Conservation (phyloP, 2,888 invertebrate genomes). For the Acronicta aceris region DNA sequence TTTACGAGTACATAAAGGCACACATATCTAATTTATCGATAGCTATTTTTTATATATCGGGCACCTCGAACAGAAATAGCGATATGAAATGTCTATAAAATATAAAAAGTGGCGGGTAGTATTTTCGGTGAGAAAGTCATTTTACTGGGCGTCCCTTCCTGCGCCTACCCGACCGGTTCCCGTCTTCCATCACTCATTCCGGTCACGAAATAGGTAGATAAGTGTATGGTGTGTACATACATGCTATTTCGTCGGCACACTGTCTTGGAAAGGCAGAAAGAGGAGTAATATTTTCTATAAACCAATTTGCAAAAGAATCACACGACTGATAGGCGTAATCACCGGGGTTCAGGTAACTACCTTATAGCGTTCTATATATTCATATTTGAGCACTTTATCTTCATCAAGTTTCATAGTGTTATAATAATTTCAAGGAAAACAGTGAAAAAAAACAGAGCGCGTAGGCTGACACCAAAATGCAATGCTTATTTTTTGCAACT, state of each 20-base stretch:
- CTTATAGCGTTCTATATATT: too few species aligned
- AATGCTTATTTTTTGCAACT: slow-evolving; percentile 21
- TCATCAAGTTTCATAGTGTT: too few species aligned
- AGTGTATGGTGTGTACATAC: slow-evolving; percentile 42
- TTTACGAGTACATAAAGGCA: slow-evolving; percentile 18
- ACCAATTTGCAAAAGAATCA: slow-evolving; percentile 39
- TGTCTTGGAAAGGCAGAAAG: slow-evolving; percentile 40
- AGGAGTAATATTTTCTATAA: slow-evolving; percentile 47
- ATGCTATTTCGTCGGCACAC: slow-evolving; percentile 51
- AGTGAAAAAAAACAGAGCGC: not conserved
- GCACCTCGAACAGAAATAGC: slow-evolving; percentile 47
- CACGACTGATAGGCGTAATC: slow-evolving; percentile 5
- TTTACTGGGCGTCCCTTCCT: slow-evolving; percentile 57
- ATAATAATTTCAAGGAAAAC: not conserved
- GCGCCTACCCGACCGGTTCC: slow-evolving; percentile 51
- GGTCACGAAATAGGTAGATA: slow-evolving; percentile 62
- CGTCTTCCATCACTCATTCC: slow-evolving; percentile 66
- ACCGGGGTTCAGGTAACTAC: not conserved
- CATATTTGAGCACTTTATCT: too few species aligned
- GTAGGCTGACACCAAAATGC: not conserved
- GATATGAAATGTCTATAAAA: slow-evolving; percentile 57
- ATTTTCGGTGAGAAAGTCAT: slow-evolving; percentile 66
- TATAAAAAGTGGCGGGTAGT: slow-evolving; percentile 55
- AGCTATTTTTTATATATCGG: slow-evolving; percentile 47
- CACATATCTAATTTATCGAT: slow-evolving; percentile 39